A percentile compares a stretch with the other conserved stretches of the same genome.
phyloP scores from a whole-genome alignment of 1,140 invertebrate species.

The Carcinoscorpius rotundicauda region DNA sequence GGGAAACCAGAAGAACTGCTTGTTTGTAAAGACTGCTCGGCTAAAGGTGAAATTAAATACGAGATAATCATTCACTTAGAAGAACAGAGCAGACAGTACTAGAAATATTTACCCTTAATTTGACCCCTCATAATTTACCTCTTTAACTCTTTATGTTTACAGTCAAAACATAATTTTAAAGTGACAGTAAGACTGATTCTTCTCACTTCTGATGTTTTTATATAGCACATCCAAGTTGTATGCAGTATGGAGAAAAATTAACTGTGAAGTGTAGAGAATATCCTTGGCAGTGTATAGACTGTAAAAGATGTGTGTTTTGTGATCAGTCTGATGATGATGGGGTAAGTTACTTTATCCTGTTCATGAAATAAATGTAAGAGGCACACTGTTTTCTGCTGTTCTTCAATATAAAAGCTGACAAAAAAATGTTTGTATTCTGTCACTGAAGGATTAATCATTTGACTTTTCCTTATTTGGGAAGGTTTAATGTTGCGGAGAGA shows the following conservation, averaged over 20 bases:
- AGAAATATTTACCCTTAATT: neutral
- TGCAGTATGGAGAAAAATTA: constrained; percentile 34
- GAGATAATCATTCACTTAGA: neutral
- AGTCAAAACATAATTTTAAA: neutral
- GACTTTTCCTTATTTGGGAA: no score
- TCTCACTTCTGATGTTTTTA: neutral
- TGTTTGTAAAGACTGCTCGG: constrained; percentile 62
- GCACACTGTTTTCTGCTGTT: no score
- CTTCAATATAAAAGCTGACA: neutral
- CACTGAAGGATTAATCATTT: no score
- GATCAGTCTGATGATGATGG: constrained; percentile 16
- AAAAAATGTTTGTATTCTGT: neutral
- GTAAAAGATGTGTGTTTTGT: constrained; percentile 37
- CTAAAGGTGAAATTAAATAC: constrained; percentile 46
- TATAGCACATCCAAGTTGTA: constrained; percentile 38
- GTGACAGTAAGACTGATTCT: neutral
- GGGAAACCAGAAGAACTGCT: constrained; percentile 52
- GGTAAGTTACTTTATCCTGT: no score
- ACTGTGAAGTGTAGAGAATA: constrained; percentile 28
- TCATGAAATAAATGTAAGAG: no score
- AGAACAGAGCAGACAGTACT: neutral
- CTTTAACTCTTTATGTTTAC: neutral
- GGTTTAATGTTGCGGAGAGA: no score
- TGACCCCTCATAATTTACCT: neutral
- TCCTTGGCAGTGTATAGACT: constrained; percentile 38